Percentiles rank a stretch among this genome's conserved stretches.
Evolutionary conservation across 2,113 vertebrate genomes (phyloP).

Genomic region (Salvator merianae): DNA sequence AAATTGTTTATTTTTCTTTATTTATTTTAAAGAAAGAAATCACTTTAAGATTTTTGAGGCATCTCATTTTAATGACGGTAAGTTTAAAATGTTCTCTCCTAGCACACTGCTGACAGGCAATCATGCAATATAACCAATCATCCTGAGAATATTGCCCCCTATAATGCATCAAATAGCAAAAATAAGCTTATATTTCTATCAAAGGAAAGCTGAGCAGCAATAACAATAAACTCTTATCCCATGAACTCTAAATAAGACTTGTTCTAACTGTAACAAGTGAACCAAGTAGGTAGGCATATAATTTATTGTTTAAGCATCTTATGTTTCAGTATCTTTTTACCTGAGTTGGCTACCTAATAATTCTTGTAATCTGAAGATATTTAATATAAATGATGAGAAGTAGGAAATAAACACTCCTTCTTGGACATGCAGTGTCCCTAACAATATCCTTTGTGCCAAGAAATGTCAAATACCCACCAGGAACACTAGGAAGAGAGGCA

Average conservation of each 20-base stretch:
- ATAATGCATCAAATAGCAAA: conserved; percentile 31
- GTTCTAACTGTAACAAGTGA: not conserved
- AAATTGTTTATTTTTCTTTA: no score
- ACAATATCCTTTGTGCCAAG: no score
- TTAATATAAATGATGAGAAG: not conserved
- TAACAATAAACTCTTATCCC: not conserved
- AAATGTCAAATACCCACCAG: no score
- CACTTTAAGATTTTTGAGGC: not conserved
- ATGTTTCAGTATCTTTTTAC: not conserved
- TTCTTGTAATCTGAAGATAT: not conserved
- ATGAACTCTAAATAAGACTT: not conserved
- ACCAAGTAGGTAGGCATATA: not conserved
- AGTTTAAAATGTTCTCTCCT: not conserved
- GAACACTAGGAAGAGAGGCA: no score
- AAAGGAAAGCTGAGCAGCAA: conserved; percentile 35
- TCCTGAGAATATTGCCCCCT: conserved; percentile 39
- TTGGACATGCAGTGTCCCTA: no score
- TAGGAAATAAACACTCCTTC: not conserved
- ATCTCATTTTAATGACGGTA: conserved; percentile 40
- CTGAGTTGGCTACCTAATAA: not conserved
- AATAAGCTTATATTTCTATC: conserved; percentile 51
- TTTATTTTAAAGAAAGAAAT: not conserved
- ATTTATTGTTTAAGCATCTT: not conserved
- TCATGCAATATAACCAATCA: conserved; percentile 6
- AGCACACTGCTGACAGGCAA: not conserved